phyloP scores from a whole-genome alignment of 1,140 invertebrate genomes.

The Fopius arisanus region DNA sequence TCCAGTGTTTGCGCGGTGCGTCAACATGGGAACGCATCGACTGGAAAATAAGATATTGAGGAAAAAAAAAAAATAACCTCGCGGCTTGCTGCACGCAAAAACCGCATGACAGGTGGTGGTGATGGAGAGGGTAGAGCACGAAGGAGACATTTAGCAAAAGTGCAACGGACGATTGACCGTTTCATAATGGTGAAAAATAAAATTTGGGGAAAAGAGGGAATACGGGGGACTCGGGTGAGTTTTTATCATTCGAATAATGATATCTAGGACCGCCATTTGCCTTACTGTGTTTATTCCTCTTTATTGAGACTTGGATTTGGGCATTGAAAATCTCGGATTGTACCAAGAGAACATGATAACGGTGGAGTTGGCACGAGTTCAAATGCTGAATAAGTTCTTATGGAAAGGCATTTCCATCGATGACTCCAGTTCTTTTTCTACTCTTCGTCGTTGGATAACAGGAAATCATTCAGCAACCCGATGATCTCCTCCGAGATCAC shows the following conservation, averaged over 20 bases:
- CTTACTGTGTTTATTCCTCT: constrained; percentile 19
- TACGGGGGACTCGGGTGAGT: background rate
- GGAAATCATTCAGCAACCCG: background rate
- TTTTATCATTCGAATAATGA: constrained; percentile 5
- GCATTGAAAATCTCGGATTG: constrained; percentile 29
- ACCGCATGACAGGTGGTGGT: constrained; percentile 3
- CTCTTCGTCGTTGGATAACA: background rate
- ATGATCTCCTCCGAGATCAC: background rate
- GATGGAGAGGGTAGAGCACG: background rate
- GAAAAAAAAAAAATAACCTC: background rate
- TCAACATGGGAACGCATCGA: background rate
- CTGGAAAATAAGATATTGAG: background rate
- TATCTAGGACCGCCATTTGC: constrained; percentile 24
- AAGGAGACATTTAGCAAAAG: background rate
- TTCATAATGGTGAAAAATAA: constrained; percentile 6
- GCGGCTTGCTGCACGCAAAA: constrained; percentile 6
- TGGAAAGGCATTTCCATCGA: background rate
- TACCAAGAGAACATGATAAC: constrained; percentile 15
- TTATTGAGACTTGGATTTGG: constrained; percentile 30
- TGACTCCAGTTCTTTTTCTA: background rate
- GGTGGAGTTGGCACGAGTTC: background rate
- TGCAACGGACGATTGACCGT: background rate
- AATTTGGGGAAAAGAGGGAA: constrained; percentile 16
- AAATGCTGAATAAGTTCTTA: background rate
- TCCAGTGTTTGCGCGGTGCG: background rate